Base-by-base conservation (phyloP, 2,888 invertebrate genomes). In the Drosophila antonietae region DNA sequence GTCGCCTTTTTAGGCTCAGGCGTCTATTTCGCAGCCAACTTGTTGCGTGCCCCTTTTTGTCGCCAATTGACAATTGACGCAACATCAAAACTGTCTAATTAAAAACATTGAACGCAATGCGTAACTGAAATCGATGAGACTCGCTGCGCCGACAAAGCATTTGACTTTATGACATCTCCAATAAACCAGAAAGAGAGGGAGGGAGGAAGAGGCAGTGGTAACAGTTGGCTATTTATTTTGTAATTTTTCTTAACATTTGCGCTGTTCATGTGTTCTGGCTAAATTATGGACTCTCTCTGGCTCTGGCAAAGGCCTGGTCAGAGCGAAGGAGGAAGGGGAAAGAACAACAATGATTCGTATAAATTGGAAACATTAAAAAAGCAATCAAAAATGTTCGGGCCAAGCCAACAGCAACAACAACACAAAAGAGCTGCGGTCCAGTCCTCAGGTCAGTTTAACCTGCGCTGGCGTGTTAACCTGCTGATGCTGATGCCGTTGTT, bases 21-120 rank as follows among this genome's bases (percentile, higher is more conserved):
- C 87, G 84, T 84, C 84, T 88, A 74, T 81, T 83, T 67, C 73
- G 73, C 65, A 56, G 63, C 53, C 75, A 68, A 73, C 75, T 72
- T 76, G 69, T 73, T 68, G 75, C 49, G 76, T 80, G 70, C 78
- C 80, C 78, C 73, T 71, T 79, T 73, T 74, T 71, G 70, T 71
- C 71, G 52, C 84, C 81, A 85, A 88, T 86, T 84, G 89, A 88
- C 89, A 88, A 86, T 86, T 86, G 86, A 86, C 85, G 89, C 88
- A 84, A 88, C 89, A 88, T 89, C 89, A 81, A 84, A 86, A 82
- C 88, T 86, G 86, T 86, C 86, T 86, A 89, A 86, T 86, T 86
- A 86, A 86, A 86, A 86, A 88, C 84, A 79, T 84, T 79, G 88
- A 81, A 69, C 85, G 83, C 88, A 87, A 82, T 87, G 83, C 83